Evolutionary conservation across 2,888 invertebrate species (phyloP).

Genomic region (Monopis laevigella): DNA sequence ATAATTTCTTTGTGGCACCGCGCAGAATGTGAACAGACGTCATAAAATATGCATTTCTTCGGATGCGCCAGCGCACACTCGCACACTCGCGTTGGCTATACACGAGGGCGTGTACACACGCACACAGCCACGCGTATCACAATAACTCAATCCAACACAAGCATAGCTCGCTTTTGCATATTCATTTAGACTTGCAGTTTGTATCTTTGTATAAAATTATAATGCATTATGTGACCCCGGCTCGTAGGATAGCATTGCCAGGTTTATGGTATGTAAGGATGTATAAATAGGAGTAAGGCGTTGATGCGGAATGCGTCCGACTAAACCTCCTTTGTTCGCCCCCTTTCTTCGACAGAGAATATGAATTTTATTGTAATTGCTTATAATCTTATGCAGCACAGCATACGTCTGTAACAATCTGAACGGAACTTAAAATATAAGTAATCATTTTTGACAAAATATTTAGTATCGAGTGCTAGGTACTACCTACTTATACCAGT

Average conservation of each 20-base stretch:
- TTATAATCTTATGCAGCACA: neutral
- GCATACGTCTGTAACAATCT: too few species aligned
- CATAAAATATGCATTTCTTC: slow-evolving; percentile 68
- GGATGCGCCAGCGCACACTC: slow-evolving; percentile 35
- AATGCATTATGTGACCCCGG: slow-evolving; percentile 56
- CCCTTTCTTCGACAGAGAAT: neutral
- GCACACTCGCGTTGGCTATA: neutral
- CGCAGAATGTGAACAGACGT: slow-evolving; percentile 64
- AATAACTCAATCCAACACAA: slow-evolving; percentile 62
- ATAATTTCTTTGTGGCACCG: slow-evolving; percentile 69
- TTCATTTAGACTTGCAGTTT: slow-evolving; percentile 58
- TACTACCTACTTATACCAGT: too few species aligned
- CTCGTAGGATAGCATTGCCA: slow-evolving; percentile 2
- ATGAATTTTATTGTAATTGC: neutral
- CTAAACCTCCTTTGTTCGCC: neutral
- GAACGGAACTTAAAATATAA: too few species aligned
- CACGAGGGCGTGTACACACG: slow-evolving; percentile 18
- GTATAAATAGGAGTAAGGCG: slow-evolving; percentile 14
- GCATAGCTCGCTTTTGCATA: slow-evolving; percentile 49
- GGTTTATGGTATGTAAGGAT: slow-evolving; percentile 14
- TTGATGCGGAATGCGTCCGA: slow-evolving; percentile 10
- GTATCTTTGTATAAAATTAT: slow-evolving; percentile 68
- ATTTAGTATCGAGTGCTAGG: too few species aligned
- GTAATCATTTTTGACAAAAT: too few species aligned
- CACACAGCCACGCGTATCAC: slow-evolving; percentile 38